These are phyloP conservation scores for Amphimedon queenslandica DNA, from an alignment of 37 sponge, comb jelly and placozoan genomes.

Conservation along the genomic window DNA sequence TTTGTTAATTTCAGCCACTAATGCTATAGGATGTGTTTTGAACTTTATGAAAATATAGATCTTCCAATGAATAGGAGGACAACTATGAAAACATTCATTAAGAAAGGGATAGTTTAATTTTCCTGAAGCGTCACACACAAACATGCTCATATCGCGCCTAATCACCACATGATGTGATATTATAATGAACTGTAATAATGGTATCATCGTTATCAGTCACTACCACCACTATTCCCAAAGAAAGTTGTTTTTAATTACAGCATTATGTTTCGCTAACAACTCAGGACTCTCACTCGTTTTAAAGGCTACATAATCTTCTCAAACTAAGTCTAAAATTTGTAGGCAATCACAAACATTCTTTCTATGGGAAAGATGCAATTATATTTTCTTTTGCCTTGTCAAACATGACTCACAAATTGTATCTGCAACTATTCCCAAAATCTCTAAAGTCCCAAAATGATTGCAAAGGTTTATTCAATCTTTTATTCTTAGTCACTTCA, in stretches of 20 bases:
- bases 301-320: not conserved
- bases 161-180: constrained; percentile 35
- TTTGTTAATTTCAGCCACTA: not conserved
- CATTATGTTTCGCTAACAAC: not conserved
- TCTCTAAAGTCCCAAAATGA: too few relatives aligned
- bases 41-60: constrained; percentile 8
- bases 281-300: not conserved
- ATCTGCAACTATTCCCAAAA: too few relatives aligned
- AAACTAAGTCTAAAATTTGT: not conserved
- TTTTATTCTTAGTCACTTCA: too few relatives aligned
- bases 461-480: too few relatives aligned
- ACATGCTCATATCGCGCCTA: constrained; percentile 14
- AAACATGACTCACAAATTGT: too few relatives aligned
- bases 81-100: constrained; percentile 37
- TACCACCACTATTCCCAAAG: constrained; percentile 13
- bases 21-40: too few relatives aligned
- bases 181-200: constrained; percentile 16
- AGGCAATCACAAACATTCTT: not conserved
- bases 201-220: not conserved
- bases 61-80: constrained; percentile 20
- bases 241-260: constrained; percentile 31
- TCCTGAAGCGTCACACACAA: constrained; percentile 32
- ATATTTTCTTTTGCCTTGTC: too few relatives aligned
- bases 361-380: not conserved
- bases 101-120: constrained; percentile 13